These are phyloP conservation scores for Drosophila truncata DNA, from an alignment of 1,140 invertebrate species.

Conservation along the genomic window DNA sequence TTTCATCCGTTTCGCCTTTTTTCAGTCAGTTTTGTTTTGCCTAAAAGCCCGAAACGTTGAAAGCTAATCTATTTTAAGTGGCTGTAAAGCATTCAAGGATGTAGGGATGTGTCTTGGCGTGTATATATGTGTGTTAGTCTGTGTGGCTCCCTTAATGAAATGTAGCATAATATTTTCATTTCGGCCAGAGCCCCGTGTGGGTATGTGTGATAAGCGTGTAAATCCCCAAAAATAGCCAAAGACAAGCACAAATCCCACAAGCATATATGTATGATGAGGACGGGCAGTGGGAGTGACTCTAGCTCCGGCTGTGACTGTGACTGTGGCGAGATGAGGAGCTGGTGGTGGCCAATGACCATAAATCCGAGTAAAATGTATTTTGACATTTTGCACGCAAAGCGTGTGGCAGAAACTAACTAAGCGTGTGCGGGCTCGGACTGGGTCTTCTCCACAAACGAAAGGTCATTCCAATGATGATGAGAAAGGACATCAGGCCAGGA, in stretches of 20 bases:
- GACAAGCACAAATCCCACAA: constrained; percentile 57
- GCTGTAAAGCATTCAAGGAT: constrained; percentile 67
- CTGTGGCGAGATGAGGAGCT: constrained; percentile 23
- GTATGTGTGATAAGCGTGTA: constrained; percentile 74
- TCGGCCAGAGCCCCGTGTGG: constrained; percentile 44
- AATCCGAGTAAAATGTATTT: constrained; percentile 83
- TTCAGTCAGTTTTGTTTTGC: constrained; percentile 38
- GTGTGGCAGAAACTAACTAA: constrained; percentile 68
- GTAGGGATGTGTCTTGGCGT: constrained; percentile 2
- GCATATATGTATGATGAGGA: constrained; percentile 33
- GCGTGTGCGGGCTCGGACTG: constrained; percentile 46
- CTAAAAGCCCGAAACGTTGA: constrained; percentile 55
- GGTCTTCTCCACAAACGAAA: constrained; percentile 51
- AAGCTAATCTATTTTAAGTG: constrained; percentile 82
- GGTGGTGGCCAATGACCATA: constrained; percentile 73
- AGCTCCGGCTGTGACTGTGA: constrained; percentile 29
- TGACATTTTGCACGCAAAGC: constrained; percentile 82
- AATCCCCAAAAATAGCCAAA: constrained; percentile 77
- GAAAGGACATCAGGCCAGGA: constrained; percentile 50
- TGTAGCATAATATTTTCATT: constrained; percentile 80
- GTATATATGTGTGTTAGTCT: constrained; percentile 13
- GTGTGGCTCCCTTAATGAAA: constrained; percentile 61
- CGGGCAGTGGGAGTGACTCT: constrained; percentile 23
- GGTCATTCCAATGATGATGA: constrained; percentile 79
- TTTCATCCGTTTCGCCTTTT: constrained; percentile 14